Percentiles rank a stretch among this genome's conserved stretches.
Conservation (phyloP, 2,888 invertebrate species). For the Drosophila borealis region DNA sequence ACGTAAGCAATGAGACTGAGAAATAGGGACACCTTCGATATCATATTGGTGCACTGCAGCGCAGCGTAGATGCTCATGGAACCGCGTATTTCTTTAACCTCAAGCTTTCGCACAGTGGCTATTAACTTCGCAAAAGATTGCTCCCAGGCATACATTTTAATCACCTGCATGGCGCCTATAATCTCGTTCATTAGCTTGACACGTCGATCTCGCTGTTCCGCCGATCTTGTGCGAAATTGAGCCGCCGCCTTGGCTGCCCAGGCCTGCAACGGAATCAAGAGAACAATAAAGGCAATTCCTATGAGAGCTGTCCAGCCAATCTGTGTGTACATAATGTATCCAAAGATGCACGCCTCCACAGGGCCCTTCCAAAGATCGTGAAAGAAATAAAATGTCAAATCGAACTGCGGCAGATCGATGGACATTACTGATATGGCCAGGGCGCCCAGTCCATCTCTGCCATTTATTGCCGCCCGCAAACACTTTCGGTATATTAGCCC, state of each 20-base stretch:
- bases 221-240: conserved; percentile 88
- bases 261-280: conserved; percentile 91
- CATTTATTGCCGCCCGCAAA: conserved; percentile 90
- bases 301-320: conserved; percentile 89
- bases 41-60: conserved; percentile 90
- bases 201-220: conserved; percentile 92
- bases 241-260: conserved; percentile 90
- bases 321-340: conserved; percentile 86
- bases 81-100: conserved; percentile 88
- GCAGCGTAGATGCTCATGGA: conserved; percentile 89
- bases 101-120: conserved; percentile 89
- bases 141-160: conserved; percentile 96
- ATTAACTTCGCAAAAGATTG: conserved; percentile 91
- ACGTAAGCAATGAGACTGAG: conserved; percentile 90
- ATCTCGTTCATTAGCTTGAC: conserved; percentile 96
- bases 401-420: conserved; percentile 97
- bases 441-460: conserved; percentile 92
- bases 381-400: conserved; percentile 93
- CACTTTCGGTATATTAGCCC: conserved; percentile 90
- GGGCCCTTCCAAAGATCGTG: conserved; percentile 97
- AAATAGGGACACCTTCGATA: conserved; percentile 92
- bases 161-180: conserved; percentile 92
- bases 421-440: conserved; percentile 94
- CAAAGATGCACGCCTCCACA: conserved; percentile 86
- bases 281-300: conserved; percentile 88